phyloP scores from a whole-genome alignment of 2,113 vertebrate species.

The Gymnogyps californianus region DNA sequence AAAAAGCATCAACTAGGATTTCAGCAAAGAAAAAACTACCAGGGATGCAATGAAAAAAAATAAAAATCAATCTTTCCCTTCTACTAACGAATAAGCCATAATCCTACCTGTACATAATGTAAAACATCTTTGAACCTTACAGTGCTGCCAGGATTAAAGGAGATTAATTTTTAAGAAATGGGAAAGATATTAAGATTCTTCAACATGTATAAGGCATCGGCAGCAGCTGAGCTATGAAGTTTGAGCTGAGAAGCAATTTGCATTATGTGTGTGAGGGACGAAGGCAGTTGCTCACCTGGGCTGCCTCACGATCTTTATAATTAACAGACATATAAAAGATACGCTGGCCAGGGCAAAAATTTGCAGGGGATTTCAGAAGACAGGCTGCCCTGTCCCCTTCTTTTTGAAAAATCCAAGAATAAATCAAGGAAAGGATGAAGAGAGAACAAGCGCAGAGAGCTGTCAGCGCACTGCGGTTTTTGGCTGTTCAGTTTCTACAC shows the following conservation, averaged over 20 bases:
- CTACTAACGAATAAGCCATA: conserved; percentile 42
- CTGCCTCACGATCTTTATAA: not conserved
- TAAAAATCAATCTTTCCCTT: not conserved
- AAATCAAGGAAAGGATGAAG: conserved; percentile 40
- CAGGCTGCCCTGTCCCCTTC: not conserved
- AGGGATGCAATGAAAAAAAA: not conserved
- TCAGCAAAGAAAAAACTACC: conserved; percentile 38
- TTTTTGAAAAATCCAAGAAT: conserved; percentile 10
- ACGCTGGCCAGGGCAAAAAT: not conserved
- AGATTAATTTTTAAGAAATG: conserved; percentile 54
- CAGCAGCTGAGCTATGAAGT: conserved; percentile 14
- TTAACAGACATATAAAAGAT: conserved; percentile 3
- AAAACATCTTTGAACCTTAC: conserved; percentile 63
- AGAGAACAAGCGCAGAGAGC: not conserved
- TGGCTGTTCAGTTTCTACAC: not conserved
- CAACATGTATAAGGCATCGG: not conserved
- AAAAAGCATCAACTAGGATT: not conserved
- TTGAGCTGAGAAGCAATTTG: conserved; percentile 37
- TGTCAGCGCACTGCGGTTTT: not conserved
- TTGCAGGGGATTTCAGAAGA: not conserved
- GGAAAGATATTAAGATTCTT: conserved; percentile 49
- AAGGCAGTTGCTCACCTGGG: not conserved
- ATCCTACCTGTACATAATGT: conserved; percentile 64
- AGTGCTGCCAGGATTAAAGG: conserved; percentile 56
- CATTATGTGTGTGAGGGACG: not conserved